phyloP scores from a whole-genome alignment of 2,113 vertebrate species.

The Misgurnus mizolepis region DNA sequence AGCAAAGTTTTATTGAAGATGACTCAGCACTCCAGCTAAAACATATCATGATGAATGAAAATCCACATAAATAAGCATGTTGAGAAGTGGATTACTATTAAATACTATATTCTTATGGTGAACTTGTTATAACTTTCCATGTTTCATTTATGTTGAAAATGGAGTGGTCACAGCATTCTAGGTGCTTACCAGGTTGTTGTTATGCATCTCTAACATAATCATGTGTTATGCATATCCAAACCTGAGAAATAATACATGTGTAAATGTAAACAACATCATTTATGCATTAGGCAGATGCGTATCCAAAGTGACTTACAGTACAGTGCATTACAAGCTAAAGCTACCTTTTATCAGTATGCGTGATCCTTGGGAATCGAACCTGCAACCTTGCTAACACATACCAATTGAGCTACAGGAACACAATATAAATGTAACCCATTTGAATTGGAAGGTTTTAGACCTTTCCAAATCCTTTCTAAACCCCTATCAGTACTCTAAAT shows the following conservation, averaged over 20 bases:
- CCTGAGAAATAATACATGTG: background rate
- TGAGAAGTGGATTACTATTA: constrained; percentile 11
- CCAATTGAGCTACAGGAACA: too few relatives aligned
- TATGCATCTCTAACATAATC: too few relatives aligned
- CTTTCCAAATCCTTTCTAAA: background rate
- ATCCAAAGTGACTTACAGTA: too few relatives aligned
- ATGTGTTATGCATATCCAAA: background rate
- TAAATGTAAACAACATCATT: background rate
- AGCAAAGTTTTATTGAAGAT: constrained; percentile 27
- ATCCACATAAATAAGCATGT: constrained; percentile 12
- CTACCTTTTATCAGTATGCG: too few relatives aligned
- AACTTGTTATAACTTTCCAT: too few relatives aligned
- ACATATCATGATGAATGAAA: constrained; percentile 13
- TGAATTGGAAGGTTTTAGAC: background rate
- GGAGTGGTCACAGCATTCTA: background rate
- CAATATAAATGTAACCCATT: too few relatives aligned
- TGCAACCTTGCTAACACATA: too few relatives aligned
- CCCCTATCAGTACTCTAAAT: background rate
- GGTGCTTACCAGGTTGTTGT: too few relatives aligned
- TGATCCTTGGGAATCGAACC: too few relatives aligned
- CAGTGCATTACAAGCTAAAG: too few relatives aligned
- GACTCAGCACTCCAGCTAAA: constrained; percentile 8
- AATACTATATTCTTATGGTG: background rate
- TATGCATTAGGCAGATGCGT: too few relatives aligned
- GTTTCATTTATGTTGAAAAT: too few relatives aligned